Percentiles rank a stretch among this genome's conserved stretches.
These are phyloP conservation scores for Amphilophus citrinellus DNA, from an alignment of 2,113 vertebrate genomes.

Conservation along the genomic window DNA sequence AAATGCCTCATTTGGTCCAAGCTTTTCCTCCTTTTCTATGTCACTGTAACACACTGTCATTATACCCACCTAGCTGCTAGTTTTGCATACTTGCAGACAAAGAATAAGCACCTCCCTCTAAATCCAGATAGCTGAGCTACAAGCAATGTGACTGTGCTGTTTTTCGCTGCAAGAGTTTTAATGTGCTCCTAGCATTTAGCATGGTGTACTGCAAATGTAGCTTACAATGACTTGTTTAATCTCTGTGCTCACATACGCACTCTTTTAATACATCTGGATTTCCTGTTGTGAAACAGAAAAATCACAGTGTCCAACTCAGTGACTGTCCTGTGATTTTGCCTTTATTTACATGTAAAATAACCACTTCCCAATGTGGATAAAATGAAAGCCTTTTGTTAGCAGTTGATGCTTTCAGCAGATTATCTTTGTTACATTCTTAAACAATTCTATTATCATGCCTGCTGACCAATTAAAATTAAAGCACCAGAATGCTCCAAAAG, in stretches of 20 bases:
- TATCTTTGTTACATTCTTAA: not conserved
- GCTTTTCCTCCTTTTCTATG: not conserved
- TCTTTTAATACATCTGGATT: too few relatives aligned
- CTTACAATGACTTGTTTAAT: too few relatives aligned
- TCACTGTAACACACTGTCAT: not conserved
- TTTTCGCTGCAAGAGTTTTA: not conserved
- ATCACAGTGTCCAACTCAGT: not conserved
- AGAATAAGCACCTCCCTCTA: not conserved
- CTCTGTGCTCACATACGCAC: too few relatives aligned
- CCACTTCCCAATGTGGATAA: not conserved
- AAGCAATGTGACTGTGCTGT: not conserved
- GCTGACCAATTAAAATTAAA: not conserved
- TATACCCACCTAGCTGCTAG: not conserved
- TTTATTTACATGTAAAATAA: rapidly evolving
- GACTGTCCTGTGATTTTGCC: not conserved
- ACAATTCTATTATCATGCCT: not conserved
- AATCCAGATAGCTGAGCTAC: not conserved
- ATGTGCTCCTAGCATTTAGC: not conserved
- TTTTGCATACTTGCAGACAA: not conserved
- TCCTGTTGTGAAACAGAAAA: not conserved
- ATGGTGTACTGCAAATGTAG: too few relatives aligned
- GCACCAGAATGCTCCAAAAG: not conserved
- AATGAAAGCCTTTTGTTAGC: not conserved
- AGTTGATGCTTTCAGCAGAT: not conserved
- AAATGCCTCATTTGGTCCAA: not conserved